These are phyloP conservation scores for Trogon melanurus DNA, from an alignment of 2,113 vertebrate genomes.

Conservation along the genomic window DNA sequence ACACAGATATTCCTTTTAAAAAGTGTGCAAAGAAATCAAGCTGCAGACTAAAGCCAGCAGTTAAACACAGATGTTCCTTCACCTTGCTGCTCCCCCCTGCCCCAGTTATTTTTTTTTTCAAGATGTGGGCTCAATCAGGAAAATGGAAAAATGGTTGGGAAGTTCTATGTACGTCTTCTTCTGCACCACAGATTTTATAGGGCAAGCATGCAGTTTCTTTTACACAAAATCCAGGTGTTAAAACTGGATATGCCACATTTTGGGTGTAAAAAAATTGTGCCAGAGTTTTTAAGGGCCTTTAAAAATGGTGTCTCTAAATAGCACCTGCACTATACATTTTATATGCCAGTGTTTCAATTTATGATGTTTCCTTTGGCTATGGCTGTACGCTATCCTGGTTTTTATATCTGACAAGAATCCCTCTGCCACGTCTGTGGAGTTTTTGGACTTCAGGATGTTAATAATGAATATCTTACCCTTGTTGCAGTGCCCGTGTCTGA, in stretches of 20 bases:
- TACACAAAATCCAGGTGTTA: background rate
- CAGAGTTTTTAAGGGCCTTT: conserved; percentile 23
- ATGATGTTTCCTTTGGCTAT: conserved; percentile 47
- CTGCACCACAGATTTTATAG: background rate
- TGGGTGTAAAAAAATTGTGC: background rate
- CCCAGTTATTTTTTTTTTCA: background rate
- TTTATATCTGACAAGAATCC: conserved; percentile 19
- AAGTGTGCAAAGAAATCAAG: conserved; percentile 15
- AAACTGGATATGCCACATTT: background rate
- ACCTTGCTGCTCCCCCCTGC: background rate
- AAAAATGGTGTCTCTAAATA: conserved; percentile 35
- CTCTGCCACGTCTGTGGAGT: background rate
- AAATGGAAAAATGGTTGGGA: background rate
- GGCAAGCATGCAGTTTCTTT: background rate
- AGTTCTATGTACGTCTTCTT: background rate
- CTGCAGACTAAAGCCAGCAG: background rate
- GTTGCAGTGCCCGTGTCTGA: conserved; percentile 4
- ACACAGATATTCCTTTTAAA: conserved; percentile 42
- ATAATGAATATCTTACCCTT: conserved; percentile 46
- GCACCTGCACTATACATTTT: conserved; percentile 41
- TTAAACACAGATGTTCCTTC: conserved; percentile 24
- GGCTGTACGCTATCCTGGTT: background rate
- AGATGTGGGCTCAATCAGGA: background rate
- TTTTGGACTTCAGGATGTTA: conserved; percentile 27
- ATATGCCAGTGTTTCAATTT: conserved; percentile 25